A percentile compares a stretch with the other conserved stretches of the same genome.
Conservation (phyloP, 1,140 invertebrate genomes). For the Heliothis subflexa region DNA sequence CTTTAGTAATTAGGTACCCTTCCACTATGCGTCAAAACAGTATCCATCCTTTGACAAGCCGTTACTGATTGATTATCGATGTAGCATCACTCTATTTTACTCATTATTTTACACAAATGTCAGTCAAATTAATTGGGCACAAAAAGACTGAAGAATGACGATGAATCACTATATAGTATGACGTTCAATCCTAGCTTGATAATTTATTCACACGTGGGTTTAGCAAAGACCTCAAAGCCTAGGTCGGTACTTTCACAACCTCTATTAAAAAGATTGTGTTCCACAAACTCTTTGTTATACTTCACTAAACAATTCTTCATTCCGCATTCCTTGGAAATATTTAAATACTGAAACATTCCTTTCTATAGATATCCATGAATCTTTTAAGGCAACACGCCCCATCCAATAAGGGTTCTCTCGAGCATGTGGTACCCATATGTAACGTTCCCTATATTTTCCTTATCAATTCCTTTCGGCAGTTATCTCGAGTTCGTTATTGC, state of each 20-base stretch:
- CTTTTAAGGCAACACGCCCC: constrained; percentile 45
- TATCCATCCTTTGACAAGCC: no score
- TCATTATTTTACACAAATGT: no score
- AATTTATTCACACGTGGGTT: constrained; percentile 5
- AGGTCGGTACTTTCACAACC: not conserved
- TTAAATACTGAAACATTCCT: constrained; percentile 46
- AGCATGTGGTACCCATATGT: constrained; percentile 43
- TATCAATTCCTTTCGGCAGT: constrained; percentile 51
- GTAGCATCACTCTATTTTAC: no score
- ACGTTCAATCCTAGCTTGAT: no score
- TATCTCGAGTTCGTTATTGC: constrained; percentile 50
- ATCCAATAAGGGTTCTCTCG: constrained; percentile 39
- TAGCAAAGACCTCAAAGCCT: not conserved
- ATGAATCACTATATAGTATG: no score
- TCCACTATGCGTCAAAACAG: no score
- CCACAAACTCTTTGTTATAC: not conserved
- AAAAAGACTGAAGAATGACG: no score
- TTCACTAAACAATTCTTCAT: constrained; percentile 9
- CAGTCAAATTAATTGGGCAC: no score
- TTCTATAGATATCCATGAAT: constrained; percentile 46
- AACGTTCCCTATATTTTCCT: constrained; percentile 45
- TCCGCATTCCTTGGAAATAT: constrained; percentile 20
- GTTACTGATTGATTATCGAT: no score
- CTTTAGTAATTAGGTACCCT: no score
- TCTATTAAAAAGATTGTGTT: no score